These are phyloP conservation scores for Blastobasis lacticolella DNA, from an alignment of 2,888 invertebrate species.

Conservation along the genomic window DNA sequence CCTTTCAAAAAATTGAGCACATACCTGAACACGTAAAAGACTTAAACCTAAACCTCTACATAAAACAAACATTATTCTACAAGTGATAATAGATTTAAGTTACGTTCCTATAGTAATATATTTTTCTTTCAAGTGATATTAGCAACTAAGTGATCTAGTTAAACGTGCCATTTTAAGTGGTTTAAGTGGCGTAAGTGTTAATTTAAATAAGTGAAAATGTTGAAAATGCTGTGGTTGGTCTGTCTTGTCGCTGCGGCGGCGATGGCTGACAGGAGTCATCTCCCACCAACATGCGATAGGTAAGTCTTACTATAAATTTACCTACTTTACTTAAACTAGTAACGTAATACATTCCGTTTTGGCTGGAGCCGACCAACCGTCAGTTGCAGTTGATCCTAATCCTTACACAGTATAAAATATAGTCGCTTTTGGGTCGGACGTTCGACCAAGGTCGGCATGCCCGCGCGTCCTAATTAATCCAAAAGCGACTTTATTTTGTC, in stretches of 20 bases:
- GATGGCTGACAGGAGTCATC: conserved; percentile 46
- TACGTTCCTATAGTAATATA: conserved; percentile 20
- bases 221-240: conserved; percentile 12
- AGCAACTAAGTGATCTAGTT: conserved; percentile 32
- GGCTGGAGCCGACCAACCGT: not conserved
- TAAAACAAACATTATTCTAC: conserved; percentile 31
- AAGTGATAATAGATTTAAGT: conserved; percentile 30
- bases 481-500: too few species aligned
- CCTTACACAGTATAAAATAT: too few species aligned
- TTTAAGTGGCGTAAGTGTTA: not conserved
- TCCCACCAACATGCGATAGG: conserved; percentile 74
- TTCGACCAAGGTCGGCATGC: too few species aligned
- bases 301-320: conserved; percentile 32
- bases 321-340: too few species aligned
- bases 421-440: too few species aligned
- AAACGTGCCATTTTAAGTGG: conserved; percentile 30
- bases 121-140: conserved; percentile 56
- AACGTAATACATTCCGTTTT: too few species aligned
- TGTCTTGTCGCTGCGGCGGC: conserved; percentile 29
- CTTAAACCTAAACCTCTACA: conserved; percentile 12
- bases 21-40: conserved; percentile 55
- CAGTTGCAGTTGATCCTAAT: too few species aligned
- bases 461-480: too few species aligned
- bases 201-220: not conserved
- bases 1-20: conserved; percentile 50